Evolutionary conservation across 1,140 invertebrate species (phyloP), one percentile per base, ranked within the genome.

Genomic region (Macrobrachium nipponense): DNA sequence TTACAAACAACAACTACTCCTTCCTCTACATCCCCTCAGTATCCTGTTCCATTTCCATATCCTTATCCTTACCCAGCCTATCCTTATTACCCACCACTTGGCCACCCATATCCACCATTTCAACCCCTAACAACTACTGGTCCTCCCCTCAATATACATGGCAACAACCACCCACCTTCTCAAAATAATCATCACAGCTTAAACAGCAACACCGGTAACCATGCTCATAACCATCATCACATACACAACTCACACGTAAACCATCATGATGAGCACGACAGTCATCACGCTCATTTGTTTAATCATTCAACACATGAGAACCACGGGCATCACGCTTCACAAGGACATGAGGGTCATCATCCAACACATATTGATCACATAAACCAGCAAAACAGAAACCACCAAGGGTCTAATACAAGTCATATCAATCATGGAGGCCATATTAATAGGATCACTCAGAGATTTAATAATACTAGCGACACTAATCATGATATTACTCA

Each of bases 41-140:
- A 61, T 12, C 64, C n/a, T 36, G 43, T 72, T 68, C 80, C 68
- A 12, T 15, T 58, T n/a, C 80, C 68, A 44, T 60, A 59, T 20
- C 51, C 64, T 17, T 70, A 51, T n/a, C 58, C 66, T 3, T 82
- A 59, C 58, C 58, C 80, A 8, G 44, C 80, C 1, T 73, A 73
- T 58, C 68, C 68, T 6, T 82, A 73, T 44, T 73, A 60, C 15
- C 68, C 68, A 10, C 64, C 64, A 12, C 64, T 20, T 15, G 20
- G 36, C 66, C 44, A 70, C 18, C 80, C 10, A 3, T 23, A 81
- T 23, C 80, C 43, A 23, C 43, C 51, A 11, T 11, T n/a, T 11
- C 12, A n/a, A 51, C 43, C 62, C 4, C 80, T 70, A 14, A 14
- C 43, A 14, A 6, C 62, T 2, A 66, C 12, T 68, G 51, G 11